Evolutionary conservation across 2,797 vertebrate genomes (phyloP).

Genomic region (Cyclopterus lumpus): DNA sequence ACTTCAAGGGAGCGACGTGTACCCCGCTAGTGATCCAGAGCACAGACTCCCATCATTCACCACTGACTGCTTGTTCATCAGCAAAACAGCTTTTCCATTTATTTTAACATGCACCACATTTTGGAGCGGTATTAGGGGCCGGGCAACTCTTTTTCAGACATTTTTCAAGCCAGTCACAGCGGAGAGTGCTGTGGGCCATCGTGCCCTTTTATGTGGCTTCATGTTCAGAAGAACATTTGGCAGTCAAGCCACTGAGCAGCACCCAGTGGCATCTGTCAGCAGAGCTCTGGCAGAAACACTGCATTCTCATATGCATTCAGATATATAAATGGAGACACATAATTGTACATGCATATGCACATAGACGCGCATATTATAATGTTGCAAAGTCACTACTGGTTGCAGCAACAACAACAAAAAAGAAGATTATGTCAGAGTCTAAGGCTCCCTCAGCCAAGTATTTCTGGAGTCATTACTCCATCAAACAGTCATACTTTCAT

Average conservation of each 20-base stretch:
- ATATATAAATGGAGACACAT: constrained; percentile 16
- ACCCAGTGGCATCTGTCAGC: constrained; percentile 54
- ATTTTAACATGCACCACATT: constrained; percentile 47
- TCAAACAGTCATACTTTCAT: not conserved
- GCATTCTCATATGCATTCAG: constrained; percentile 19
- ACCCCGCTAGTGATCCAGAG: constrained; percentile 39
- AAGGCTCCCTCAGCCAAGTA: not conserved
- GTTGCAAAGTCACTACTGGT: constrained; percentile 7
- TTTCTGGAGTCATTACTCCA: not conserved
- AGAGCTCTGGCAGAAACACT: constrained; percentile 44
- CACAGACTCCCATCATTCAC: constrained; percentile 52
- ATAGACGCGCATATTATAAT: not conserved
- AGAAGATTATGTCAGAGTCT: not conserved
- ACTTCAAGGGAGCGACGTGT: constrained; percentile 42
- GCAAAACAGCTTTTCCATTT: constrained; percentile 58
- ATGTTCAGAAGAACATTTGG: constrained; percentile 61
- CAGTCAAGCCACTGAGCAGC: constrained; percentile 33
- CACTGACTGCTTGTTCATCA: constrained; percentile 60
- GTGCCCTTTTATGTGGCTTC: constrained; percentile 55
- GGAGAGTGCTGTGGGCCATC: constrained; percentile 26
- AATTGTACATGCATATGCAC: constrained; percentile 2
- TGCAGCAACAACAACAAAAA: not conserved
- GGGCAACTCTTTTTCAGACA: constrained; percentile 27
- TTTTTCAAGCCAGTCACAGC: constrained; percentile 55
- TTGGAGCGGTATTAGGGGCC: constrained; percentile 33